phyloP scores from a whole-genome alignment of 2,113 vertebrate genomes.

The Etheostoma cragini region DNA sequence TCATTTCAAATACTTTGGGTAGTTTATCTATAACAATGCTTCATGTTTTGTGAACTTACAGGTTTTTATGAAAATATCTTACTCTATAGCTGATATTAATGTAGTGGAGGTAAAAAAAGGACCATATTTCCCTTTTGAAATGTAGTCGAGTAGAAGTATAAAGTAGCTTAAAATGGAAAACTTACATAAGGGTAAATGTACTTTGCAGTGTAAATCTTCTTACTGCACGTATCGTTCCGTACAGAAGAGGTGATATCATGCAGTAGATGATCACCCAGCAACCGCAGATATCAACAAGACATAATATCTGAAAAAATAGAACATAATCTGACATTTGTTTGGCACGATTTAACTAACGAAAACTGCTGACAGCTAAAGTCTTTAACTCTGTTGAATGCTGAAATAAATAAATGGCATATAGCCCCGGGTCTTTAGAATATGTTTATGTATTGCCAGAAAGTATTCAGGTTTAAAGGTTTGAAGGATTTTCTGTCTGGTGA shows the following conservation, averaged over 20 bases:
- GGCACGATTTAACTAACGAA: conserved; percentile 15
- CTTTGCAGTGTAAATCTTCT: background rate
- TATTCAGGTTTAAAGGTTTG: background rate
- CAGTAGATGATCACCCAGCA: conserved; percentile 1
- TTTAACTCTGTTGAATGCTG: conserved; percentile 1
- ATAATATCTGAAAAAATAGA: background rate
- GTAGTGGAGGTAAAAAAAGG: background rate
- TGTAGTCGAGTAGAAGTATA: background rate
- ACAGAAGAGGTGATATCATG: background rate
- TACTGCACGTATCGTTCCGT: background rate
- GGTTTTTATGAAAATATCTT: background rate
- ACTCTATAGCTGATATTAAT: background rate
- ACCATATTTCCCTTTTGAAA: background rate
- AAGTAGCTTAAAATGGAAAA: background rate
- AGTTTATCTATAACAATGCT: background rate
- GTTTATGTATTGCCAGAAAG: background rate
- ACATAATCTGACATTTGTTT: conserved; percentile 14
- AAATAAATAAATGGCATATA: background rate
- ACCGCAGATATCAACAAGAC: conserved; percentile 27
- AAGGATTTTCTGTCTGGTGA: background rate
- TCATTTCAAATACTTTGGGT: background rate
- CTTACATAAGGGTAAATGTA: background rate
- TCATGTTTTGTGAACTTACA: background rate
- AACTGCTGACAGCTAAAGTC: conserved; percentile 10
- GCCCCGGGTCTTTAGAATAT: too few species aligned